Evolutionary conservation across 2,113 vertebrate genomes (phyloP).

Genomic region (Henicopernis longicauda): DNA sequence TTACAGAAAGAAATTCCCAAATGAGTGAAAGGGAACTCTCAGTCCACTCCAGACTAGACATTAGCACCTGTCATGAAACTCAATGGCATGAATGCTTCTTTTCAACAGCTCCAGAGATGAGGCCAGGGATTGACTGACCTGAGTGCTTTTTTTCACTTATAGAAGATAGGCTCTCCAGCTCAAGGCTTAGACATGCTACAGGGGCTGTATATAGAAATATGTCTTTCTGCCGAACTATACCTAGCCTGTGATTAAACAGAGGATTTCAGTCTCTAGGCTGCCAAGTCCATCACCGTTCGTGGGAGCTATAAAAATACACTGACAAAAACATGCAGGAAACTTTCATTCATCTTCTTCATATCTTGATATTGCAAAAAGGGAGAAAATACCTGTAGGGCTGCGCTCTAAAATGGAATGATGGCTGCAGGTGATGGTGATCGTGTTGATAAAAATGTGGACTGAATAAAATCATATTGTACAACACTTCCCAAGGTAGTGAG

Average conservation of each 20-base stretch:
- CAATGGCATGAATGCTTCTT: not conserved
- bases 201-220: not conserved
- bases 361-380: not conserved
- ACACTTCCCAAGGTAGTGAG: not conserved
- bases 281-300: conserved; percentile 2
- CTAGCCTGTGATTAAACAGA: conserved; percentile 51
- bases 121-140: not conserved
- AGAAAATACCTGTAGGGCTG: not conserved
- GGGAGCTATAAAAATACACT: conserved; percentile 14
- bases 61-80: not conserved
- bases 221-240: not conserved
- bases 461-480: conserved; percentile 8
- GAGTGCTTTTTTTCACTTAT: not conserved
- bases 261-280: conserved; percentile 45
- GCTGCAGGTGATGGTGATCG: not conserved
- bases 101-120: not conserved
- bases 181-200: not conserved
- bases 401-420: not conserved
- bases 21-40: not conserved
- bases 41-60: not conserved
- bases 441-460: conserved; percentile 48
- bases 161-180: not conserved
- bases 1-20: not conserved
- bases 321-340: conserved; percentile 43
- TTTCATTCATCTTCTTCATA: conserved; percentile 34